These are phyloP conservation scores for Sphaerodactylus townsendi DNA, from an alignment of 2,113 vertebrate species.

Conservation along the genomic window DNA sequence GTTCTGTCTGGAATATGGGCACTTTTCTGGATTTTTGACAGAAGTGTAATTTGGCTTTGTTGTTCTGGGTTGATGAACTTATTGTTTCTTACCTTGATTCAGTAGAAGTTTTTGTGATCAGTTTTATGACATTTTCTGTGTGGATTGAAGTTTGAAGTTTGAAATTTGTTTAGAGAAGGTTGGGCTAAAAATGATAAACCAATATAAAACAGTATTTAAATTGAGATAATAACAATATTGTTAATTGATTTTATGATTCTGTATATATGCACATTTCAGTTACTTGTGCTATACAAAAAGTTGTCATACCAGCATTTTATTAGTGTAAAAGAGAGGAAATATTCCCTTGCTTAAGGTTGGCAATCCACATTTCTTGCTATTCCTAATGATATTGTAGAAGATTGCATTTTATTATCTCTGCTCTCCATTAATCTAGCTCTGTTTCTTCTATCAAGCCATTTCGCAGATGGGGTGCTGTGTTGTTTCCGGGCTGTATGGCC, in stretches of 20 bases:
- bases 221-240: not conserved
- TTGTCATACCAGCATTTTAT: not conserved
- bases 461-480: too few relatives aligned
- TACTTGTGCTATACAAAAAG: not conserved
- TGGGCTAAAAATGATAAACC: too few relatives aligned
- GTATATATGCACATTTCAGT: too few relatives aligned
- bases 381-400: constrained; percentile 8
- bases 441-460: not conserved
- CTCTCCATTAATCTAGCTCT: constrained; percentile 22
- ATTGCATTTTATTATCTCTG: not conserved
- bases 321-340: not conserved
- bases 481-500: too few relatives aligned
- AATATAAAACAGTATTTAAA: not conserved
- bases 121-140: not conserved
- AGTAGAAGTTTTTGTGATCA: not conserved
- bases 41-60: not conserved
- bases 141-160: too few relatives aligned
- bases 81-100: not conserved
- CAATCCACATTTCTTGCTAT: not conserved
- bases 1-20: not conserved
- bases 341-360: not conserved
- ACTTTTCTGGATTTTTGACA: not conserved
- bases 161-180: not conserved
- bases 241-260: not conserved
- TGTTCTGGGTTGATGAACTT: not conserved